Percentiles rank a stretch among this genome's conserved stretches.
Conservation (phyloP, 2,113 vertebrate species). For the Anser cygnoides region DNA sequence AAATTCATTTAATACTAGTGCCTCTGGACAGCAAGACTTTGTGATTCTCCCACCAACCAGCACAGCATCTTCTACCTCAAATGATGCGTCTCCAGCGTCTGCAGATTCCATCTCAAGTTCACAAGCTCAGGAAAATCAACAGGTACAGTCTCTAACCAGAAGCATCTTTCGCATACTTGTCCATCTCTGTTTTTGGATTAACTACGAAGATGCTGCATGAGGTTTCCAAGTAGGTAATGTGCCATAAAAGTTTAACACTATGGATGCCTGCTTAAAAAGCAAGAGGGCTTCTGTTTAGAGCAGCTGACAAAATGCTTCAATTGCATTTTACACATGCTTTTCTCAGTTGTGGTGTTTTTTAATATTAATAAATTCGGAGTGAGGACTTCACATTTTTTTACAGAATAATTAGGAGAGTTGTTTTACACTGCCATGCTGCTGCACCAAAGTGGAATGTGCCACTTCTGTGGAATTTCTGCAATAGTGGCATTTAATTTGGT, state of each 20-base stretch:
- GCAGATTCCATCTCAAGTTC: conserved; percentile 54
- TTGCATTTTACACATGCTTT: background rate
- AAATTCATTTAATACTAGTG: conserved; percentile 6
- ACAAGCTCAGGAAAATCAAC: conserved; percentile 66
- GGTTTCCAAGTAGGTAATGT: background rate
- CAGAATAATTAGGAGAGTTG: background rate
- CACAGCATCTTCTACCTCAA: conserved; percentile 70
- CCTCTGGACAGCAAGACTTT: conserved; percentile 67
- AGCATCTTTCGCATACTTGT: background rate
- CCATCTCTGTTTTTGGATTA: background rate
- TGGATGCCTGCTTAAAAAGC: background rate
- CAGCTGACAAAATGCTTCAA: background rate
- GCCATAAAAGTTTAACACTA: background rate
- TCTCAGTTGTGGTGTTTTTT: background rate
- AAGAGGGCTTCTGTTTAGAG: background rate
- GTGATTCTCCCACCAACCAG: conserved; percentile 38
- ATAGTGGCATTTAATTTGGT: background rate
- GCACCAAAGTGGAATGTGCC: background rate
- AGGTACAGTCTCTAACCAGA: conserved; percentile 67
- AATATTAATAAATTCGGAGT: background rate
- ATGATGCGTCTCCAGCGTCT: background rate
- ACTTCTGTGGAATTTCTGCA: background rate
- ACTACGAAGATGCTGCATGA: background rate
- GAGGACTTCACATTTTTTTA: background rate
- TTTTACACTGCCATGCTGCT: background rate